Conservation (phyloP, 2,888 invertebrate genomes). For the Troglohyphantes excavatus region DNA sequence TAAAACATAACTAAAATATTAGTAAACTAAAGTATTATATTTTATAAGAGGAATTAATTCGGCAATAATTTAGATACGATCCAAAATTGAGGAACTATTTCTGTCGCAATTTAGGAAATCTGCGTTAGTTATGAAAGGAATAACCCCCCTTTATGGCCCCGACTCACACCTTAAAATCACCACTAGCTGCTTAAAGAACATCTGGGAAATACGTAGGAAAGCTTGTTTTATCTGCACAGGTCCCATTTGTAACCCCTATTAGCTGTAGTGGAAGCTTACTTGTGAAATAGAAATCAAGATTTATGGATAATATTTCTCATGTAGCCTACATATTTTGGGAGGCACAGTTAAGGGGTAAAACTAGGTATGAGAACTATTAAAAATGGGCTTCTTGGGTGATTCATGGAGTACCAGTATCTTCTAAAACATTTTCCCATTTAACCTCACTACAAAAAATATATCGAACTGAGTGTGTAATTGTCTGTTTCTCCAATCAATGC, state of each 20-base stretch:
- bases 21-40: too few relatives aligned
- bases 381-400: neutral
- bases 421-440: neutral
- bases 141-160: conserved; percentile 15
- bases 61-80: neutral
- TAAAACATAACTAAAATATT: too few relatives aligned
- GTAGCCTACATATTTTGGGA: neutral
- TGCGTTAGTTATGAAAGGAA: neutral
- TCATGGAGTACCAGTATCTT: neutral
- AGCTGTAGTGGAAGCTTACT: neutral
- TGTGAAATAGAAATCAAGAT: conserved; percentile 6
- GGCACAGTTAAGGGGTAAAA: neutral
- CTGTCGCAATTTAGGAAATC: neutral
- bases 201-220: neutral
- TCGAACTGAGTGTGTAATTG: too few relatives aligned
- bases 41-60: too few relatives aligned
- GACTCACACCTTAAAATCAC: conserved; percentile 21
- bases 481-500: too few relatives aligned
- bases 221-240: conserved; percentile 12
- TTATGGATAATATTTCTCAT: conserved; percentile 29
- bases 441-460: too few relatives aligned
- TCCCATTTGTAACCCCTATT: conserved; percentile 22
- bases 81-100: neutral
- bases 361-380: neutral
- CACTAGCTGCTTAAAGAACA: neutral